Evolutionary conservation across 1,140 invertebrate species (phyloP), one percentile per base, ranked within the genome.

Genomic region (Pseudoatta argentina): DNA sequence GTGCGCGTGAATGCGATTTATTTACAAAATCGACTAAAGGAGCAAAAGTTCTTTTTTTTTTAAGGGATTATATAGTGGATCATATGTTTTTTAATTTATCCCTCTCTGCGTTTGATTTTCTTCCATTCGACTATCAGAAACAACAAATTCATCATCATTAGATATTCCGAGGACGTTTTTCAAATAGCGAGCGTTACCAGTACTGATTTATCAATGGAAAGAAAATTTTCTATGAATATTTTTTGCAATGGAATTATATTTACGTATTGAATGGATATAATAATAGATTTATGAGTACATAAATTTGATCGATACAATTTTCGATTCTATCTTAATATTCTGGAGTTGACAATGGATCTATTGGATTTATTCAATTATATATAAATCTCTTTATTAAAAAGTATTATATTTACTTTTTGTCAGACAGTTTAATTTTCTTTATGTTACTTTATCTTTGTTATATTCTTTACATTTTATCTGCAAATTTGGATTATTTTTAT

Each of bases 1-100:
- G 48, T 59, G n/a, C 75, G 73, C 57, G 78, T 64, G 69, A 63
- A 87, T 89, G 85, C 86, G 88, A 90, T 91, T 88, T 94, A 89
- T 94, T 94, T 93, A 92, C 91, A 92, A 75, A 94, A 94, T 94
- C 92, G 93, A 83, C 90, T 89, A 94, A 93, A 93, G 91, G 87
- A 93, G 88, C 89, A 90, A 86, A 24, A 63, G 86, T 89, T 93
- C 7, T 93, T 91, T 91, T 92, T 92, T 89, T 87, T 83, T 55
- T 89, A 92, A 75, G 85, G 78, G 77, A 88, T 82, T 89, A 39
- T 39, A 39, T 7, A 0, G 7, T 39, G 34, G 34, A 7, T 5
- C 6, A 91, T 93, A 91, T 90, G 90, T 87, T 92, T 92, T 93
- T 94, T 94, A 93, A 93, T 94, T 93, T 92, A 89, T 91, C 87